phyloP scores from a whole-genome alignment of 1,140 invertebrate species.

The Camponotus floridanus region DNA sequence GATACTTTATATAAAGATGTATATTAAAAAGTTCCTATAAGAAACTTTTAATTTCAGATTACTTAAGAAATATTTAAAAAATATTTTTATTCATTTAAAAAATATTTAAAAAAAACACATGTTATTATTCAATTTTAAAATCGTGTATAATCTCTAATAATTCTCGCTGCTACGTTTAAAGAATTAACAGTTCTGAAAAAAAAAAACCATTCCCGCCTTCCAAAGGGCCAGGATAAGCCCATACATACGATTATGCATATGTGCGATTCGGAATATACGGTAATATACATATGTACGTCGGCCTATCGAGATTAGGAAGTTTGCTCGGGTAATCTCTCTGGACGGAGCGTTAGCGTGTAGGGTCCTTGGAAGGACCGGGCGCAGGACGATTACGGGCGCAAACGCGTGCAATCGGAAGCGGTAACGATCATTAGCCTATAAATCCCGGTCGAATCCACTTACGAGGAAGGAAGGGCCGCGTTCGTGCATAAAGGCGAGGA shows the following conservation, averaged over 20 bases:
- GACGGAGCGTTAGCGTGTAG: background rate
- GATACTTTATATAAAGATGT: background rate
- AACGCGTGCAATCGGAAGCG: conserved; percentile 56
- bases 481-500: conserved; percentile 59
- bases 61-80: no score
- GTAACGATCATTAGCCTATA: conserved; percentile 60
- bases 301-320: conserved; percentile 49
- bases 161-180: background rate
- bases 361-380: background rate
- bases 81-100: no score
- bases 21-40: background rate
- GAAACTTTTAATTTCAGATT: background rate
- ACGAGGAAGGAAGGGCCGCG: conserved; percentile 15
- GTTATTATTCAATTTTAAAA: background rate
- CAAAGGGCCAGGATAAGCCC: no score
- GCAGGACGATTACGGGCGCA: conserved; percentile 38
- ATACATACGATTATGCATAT: conserved; percentile 20
- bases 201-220: background rate
- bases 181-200: no score
- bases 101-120: no score
- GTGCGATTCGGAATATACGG: conserved; percentile 20
- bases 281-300: background rate
- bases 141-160: background rate
- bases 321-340: conserved; percentile 44
- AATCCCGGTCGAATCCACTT: conserved; percentile 61